Percentiles rank a stretch among this genome's conserved stretches.
Evolutionary conservation across 2,888 invertebrate genomes (phyloP).

Genomic region (Chrysina gloriosa): DNA sequence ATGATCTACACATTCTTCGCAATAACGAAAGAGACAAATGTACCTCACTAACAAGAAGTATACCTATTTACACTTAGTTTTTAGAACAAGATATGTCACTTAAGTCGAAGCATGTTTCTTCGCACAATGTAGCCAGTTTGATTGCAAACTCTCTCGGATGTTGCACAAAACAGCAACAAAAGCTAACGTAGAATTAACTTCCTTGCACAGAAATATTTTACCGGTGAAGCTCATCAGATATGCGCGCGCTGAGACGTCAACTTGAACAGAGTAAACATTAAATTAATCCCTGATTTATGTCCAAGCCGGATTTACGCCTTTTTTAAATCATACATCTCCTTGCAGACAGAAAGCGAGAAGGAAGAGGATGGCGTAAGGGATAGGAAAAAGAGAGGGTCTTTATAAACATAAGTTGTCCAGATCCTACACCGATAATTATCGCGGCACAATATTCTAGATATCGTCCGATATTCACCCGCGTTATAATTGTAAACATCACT

Average conservation of each 20-base stretch:
- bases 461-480: slow-evolving; percentile 33
- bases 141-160: background rate
- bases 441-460: slow-evolving; percentile 27
- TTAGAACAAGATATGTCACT: too few relatives aligned
- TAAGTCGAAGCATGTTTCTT: background rate
- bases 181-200: slow-evolving; percentile 21
- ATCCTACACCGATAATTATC: slow-evolving; percentile 36
- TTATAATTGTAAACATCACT: slow-evolving; percentile 39
- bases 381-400: slow-evolving; percentile 12
- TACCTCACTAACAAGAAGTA: too few relatives aligned
- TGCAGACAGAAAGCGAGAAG: slow-evolving; percentile 19
- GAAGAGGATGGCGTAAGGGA: background rate
- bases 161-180: slow-evolving; percentile 1
- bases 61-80: too few relatives aligned
- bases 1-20: too few relatives aligned
- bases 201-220: slow-evolving; percentile 26
- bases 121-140: background rate
- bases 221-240: slow-evolving; percentile 24
- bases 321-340: slow-evolving; percentile 33
- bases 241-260: slow-evolving; percentile 27
- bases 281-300: slow-evolving; percentile 37
- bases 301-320: slow-evolving; percentile 32
- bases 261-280: slow-evolving; percentile 33
- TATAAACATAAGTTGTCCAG: slow-evolving; percentile 35
- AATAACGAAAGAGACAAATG: too few relatives aligned